A percentile compares a stretch with the other conserved stretches of the same genome.
Evolutionary conservation across 1,140 invertebrate genomes (phyloP).

Genomic region (Bilobella aurantiaca): DNA sequence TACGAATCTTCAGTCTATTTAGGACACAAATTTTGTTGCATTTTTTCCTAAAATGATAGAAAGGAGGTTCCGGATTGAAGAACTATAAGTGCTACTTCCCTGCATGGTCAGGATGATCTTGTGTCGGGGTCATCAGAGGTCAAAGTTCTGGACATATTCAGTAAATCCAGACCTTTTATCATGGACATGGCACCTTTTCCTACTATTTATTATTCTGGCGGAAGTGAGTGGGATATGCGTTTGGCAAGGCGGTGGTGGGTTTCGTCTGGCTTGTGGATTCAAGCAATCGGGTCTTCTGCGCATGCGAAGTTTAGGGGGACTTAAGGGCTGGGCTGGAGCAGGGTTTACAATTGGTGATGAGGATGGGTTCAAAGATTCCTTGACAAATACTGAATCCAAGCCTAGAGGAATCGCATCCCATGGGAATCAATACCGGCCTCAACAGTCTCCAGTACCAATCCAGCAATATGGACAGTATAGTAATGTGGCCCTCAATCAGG

Average conservation of each 20-base stretch:
- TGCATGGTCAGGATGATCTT: too few species aligned
- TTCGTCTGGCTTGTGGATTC: conserved; percentile 77
- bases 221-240: conserved; percentile 54
- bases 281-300: conserved; percentile 79
- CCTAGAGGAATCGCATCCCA: not conserved
- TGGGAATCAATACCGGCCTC: not conserved
- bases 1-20: too few species aligned
- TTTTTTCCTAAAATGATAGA: too few species aligned
- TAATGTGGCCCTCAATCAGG: not conserved
- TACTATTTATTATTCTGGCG: not conserved
- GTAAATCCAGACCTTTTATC: too few species aligned
- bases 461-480: conserved; percentile 5
- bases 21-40: too few species aligned
- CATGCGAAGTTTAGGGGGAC: conserved; percentile 72
- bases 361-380: conserved; percentile 34
- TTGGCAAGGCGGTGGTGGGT: conserved; percentile 73
- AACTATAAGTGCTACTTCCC: too few species aligned
- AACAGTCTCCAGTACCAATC: conserved; percentile 1
- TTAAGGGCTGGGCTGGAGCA: conserved; percentile 47
- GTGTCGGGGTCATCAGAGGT: too few species aligned
- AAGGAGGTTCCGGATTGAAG: too few species aligned
- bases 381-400: conserved; percentile 28
- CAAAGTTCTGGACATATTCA: too few species aligned
- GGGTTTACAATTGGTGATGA: conserved; percentile 34
- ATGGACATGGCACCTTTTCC: not conserved